Conservation (phyloP, 2,797 vertebrate species). For the Acipenser transmontanus region DNA sequence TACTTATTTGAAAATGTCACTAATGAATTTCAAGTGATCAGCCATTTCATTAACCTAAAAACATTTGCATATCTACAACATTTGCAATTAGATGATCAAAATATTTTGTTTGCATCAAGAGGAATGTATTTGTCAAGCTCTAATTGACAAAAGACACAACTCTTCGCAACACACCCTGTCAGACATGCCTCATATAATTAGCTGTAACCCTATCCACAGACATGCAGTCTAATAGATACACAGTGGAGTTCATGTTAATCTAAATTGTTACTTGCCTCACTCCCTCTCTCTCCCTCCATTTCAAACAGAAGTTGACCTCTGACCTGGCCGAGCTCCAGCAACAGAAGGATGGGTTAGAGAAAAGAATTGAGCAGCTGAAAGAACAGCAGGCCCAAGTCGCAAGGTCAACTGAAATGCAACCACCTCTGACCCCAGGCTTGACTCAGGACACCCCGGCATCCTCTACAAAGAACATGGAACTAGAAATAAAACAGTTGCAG, state of each 20-base stretch:
- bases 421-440: conserved; percentile 33
- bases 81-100: too few relatives aligned
- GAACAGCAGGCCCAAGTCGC: conserved; percentile 49
- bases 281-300: conserved; percentile 22
- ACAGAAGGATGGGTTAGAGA: conserved; percentile 79
- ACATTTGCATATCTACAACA: too few relatives aligned
- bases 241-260: conserved; percentile 2
- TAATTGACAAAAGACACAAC: too few relatives aligned
- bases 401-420: conserved; percentile 41
- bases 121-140: too few relatives aligned
- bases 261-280: background rate
- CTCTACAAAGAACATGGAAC: conserved; percentile 61
- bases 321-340: conserved; percentile 72
- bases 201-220: too few relatives aligned
- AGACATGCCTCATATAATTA: background rate
- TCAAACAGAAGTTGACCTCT: conserved; percentile 69
- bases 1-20: too few relatives aligned
- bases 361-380: conserved; percentile 73
- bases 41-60: too few relatives aligned
- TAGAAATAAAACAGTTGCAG: conserved; percentile 80
- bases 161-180: too few relatives aligned
- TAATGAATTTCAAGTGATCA: too few relatives aligned
- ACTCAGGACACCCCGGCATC: conserved; percentile 42
- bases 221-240: too few relatives aligned
- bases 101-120: too few relatives aligned